Conservation (phyloP, 2,888 invertebrate genomes). For the Epirrita christyi region DNA sequence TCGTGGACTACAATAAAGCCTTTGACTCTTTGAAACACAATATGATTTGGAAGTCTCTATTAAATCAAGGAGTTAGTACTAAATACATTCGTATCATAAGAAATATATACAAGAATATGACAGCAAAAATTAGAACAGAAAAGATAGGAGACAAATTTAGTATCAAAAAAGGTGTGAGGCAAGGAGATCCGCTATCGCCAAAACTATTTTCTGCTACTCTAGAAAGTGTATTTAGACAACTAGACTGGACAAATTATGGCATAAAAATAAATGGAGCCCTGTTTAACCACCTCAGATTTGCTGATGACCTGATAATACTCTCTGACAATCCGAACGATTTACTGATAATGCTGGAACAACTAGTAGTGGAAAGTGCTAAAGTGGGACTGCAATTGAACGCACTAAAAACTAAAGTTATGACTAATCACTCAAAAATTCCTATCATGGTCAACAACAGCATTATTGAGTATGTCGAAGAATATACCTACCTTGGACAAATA, state of each 20-base stretch:
- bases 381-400: background rate
- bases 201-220: constrained; percentile 32
- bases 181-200: constrained; percentile 24
- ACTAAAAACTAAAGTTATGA: background rate
- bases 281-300: constrained; percentile 5
- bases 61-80: constrained; percentile 9
- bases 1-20: constrained; percentile 25
- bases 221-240: constrained; percentile 13
- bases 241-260: background rate
- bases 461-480: background rate
- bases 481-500: constrained; percentile 28
- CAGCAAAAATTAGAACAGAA: constrained; percentile 16
- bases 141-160: background rate
- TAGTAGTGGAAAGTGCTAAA: background rate
- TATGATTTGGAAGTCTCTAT: constrained; percentile 19
- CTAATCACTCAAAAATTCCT: background rate
- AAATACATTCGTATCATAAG: constrained; percentile 17
- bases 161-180: constrained; percentile 11
- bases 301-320: background rate
- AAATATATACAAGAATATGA: constrained; percentile 20
- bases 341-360: background rate
- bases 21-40: constrained; percentile 25
- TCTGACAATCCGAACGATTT: background rate
- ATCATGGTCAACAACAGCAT: background rate
- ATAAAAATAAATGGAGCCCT: background rate